Evolutionary conservation across 2,888 invertebrate genomes (phyloP), one percentile per base, ranked within the genome.

Genomic region (Nymphalis polychloros): DNA sequence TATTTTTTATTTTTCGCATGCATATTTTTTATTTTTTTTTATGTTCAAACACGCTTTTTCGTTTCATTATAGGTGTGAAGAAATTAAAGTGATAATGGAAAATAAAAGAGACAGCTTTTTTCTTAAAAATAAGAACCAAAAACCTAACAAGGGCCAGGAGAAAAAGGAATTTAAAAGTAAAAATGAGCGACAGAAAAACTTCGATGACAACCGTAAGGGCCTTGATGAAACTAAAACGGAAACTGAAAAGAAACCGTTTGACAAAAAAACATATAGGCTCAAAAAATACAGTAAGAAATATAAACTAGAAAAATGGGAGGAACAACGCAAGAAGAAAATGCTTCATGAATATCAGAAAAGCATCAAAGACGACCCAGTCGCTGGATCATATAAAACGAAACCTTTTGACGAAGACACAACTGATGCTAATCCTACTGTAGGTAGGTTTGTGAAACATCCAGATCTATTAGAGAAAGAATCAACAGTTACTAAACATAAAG

Each of bases 211-310:
- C 50, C 80, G 87, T 7, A 73, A 79, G 57, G 77, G 67, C 67
- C 6, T 76, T 16, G 59, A 67, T 35, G 61, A 72, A 41, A 64
- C 73, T 27, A 63, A 74, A 69, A 64, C 63, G 8, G 71, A 69
- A 20, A 68, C 57, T 41, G 83, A 83, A 1, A 94, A 94, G 76
- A 95, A 94, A 80, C 93, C 93, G 0, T 96, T 96, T 80, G 94
- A 96, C 76, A 96, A 96, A 78, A 95, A 94, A 73, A 88, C 93
- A 35, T 96, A 95, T 79, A 90, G 95, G 48, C 76, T 95, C 48
- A 93, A 95, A 76, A 95, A 95, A 78, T 96, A 95, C 78, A 95
- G 95, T 77, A 95, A 95, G 64, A 95, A 95, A 78, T 95, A 94
- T 72, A 95, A 95, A 84, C 85, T 96, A 23, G 92, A 95, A 49